Percentiles rank a stretch among this genome's conserved stretches.
Evolutionary conservation across 1,140 invertebrate species (phyloP).

Genomic region (Euura saliciscinereae): DNA sequence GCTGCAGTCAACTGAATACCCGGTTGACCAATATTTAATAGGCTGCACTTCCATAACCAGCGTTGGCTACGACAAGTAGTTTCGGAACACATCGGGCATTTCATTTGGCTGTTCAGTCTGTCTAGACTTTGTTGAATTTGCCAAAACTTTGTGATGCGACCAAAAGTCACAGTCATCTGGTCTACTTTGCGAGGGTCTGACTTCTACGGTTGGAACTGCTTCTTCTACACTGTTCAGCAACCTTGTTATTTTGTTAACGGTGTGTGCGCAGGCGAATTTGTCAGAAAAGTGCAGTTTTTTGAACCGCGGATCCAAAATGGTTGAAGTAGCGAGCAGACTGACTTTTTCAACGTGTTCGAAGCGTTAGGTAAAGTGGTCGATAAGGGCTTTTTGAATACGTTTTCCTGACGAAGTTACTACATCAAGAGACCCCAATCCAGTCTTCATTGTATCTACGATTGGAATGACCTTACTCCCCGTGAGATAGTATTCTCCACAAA

Average conservation of each 20-base stretch:
- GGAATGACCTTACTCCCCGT: conserved; percentile 32
- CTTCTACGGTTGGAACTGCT: no score
- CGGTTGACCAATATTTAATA: conserved; percentile 9
- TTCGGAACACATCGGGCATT: conserved; percentile 16
- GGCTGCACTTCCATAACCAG: neutral
- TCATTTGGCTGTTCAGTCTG: conserved; percentile 12
- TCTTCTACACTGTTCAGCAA: neutral
- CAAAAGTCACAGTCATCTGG: neutral
- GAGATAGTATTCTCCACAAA: conserved; percentile 34
- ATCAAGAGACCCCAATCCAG: conserved; percentile 12
- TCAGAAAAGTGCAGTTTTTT: conserved; percentile 27
- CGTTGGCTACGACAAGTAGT: conserved; percentile 17
- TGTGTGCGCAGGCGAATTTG: conserved; percentile 20
- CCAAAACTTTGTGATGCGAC: neutral
- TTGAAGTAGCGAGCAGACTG: conserved; percentile 26
- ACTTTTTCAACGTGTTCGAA: conserved; percentile 27
- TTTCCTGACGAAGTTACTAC: conserved; percentile 4
- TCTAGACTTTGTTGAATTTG: neutral
- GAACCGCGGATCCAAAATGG: conserved; percentile 35
- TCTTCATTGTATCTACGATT: conserved; percentile 24
- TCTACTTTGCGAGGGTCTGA: neutral
- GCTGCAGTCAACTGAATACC: neutral
- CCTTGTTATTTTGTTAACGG: conserved; percentile 21
- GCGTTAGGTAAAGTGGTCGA: conserved; percentile 12
- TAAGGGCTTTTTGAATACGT: conserved; percentile 14